A percentile compares a stretch with the other conserved stretches of the same genome.
These are phyloP conservation scores for Dolomedes plantarius DNA, from an alignment of 2,888 invertebrate species.

Conservation along the genomic window DNA sequence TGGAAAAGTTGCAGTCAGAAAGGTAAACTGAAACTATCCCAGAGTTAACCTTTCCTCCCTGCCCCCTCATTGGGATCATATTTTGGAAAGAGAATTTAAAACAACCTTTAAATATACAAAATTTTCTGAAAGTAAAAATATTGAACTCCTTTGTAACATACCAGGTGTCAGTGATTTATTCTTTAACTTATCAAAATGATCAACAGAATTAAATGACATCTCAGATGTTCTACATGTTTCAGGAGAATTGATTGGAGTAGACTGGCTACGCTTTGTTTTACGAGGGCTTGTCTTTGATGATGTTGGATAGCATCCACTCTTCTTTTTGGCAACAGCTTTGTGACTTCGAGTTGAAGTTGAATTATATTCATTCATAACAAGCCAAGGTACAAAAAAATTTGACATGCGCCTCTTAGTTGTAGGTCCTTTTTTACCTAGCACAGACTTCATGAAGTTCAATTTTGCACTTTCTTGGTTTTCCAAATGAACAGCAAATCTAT, in stretches of 20 bases:
- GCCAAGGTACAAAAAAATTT: constrained; percentile 65
- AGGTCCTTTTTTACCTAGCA: constrained; percentile 36
- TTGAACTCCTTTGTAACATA: too few relatives aligned
- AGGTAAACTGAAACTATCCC: too few relatives aligned
- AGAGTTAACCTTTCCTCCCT: too few relatives aligned
- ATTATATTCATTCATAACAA: constrained; percentile 48
- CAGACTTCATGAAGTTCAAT: constrained; percentile 62
- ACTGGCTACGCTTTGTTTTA: constrained; percentile 57
- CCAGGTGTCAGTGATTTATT: background rate
- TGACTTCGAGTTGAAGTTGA: constrained; percentile 22
- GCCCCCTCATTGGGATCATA: too few relatives aligned
- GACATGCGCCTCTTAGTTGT: constrained; percentile 55
- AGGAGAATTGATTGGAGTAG: constrained; percentile 24
- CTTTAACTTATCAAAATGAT: constrained; percentile 20
- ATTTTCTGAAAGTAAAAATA: too few relatives aligned
- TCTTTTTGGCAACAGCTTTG: constrained; percentile 29
- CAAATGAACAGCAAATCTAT: constrained; percentile 32
- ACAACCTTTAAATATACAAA: too few relatives aligned
- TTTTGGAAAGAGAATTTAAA: too few relatives aligned
- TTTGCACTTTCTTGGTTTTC: constrained; percentile 47
- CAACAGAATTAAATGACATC: constrained; percentile 27
- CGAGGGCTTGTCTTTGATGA: constrained; percentile 10
- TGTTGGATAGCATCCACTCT: background rate
- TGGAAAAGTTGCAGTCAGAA: too few relatives aligned
- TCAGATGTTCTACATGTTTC: constrained; percentile 31